Conservation (phyloP, 2,888 invertebrate species). For the Anoplius nigerrimus region DNA sequence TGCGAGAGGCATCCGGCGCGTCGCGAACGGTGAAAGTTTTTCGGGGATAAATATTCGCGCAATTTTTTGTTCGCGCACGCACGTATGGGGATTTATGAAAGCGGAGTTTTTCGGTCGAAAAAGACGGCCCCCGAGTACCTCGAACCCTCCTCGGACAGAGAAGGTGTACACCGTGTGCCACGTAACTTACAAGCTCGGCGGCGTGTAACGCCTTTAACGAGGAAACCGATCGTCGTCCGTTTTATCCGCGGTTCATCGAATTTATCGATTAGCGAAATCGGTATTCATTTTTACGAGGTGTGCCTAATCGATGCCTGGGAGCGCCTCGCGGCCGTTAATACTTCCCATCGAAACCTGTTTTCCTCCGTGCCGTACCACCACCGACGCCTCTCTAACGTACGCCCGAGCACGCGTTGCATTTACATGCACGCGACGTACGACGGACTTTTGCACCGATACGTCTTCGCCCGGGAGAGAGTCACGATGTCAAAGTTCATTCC, state of each 20-base stretch:
- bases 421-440: background rate
- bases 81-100: too few species aligned
- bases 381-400: constrained; percentile 7
- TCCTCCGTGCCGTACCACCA: constrained; percentile 29
- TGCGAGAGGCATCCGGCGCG: too few species aligned
- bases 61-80: too few species aligned
- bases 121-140: too few species aligned
- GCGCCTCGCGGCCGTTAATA: constrained; percentile 51
- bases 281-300: constrained; percentile 59
- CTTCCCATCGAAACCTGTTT: constrained; percentile 63
- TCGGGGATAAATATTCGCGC: too few species aligned
- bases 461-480: constrained; percentile 30
- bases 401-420: background rate
- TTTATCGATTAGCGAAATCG: constrained; percentile 59
- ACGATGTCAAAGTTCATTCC: constrained; percentile 53
- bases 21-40: too few species aligned
- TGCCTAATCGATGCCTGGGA: constrained; percentile 58
- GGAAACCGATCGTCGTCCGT: constrained; percentile 9
- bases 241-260: constrained; percentile 30
- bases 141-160: too few species aligned
- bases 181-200: background rate
- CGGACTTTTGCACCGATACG: constrained; percentile 6
- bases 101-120: too few species aligned
- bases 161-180: too few species aligned
- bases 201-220: constrained; percentile 25